These are phyloP conservation scores for Cettia cetti DNA, from an alignment of 2,113 vertebrate genomes.

Conservation along the genomic window DNA sequence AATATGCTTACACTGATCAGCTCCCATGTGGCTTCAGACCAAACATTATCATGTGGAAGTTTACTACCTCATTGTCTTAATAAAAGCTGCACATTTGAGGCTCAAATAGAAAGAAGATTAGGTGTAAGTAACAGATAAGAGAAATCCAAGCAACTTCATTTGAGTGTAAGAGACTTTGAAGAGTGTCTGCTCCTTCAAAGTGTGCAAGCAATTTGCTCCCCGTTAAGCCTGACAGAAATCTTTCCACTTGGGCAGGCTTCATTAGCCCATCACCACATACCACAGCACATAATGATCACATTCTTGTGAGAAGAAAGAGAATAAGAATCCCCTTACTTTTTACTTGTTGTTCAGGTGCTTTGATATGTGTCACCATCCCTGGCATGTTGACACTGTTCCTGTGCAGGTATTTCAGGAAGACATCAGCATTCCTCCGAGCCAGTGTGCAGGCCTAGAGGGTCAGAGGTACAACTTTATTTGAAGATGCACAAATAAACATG, in stretches of 20 bases:
- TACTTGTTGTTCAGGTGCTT: constrained; percentile 97
- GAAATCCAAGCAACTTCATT: neutral
- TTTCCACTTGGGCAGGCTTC: neutral
- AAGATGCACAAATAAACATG: neutral
- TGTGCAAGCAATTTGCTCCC: neutral
- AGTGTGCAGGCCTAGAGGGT: constrained; percentile 89
- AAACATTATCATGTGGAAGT: neutral
- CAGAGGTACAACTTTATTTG: neutral
- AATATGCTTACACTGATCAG: neutral
- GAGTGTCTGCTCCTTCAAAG: neutral
- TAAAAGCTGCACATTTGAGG: neutral
- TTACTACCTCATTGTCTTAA: neutral
- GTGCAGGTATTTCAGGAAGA: constrained; percentile 98
- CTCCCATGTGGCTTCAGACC: neutral
- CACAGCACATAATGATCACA: neutral
- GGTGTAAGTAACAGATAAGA: neutral
- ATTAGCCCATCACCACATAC: neutral
- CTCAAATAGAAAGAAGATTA: neutral
- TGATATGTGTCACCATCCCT: constrained; percentile 95
- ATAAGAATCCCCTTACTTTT: constrained; percentile 84
- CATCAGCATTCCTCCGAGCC: constrained; percentile 93
- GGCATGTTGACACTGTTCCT: constrained; percentile 99
- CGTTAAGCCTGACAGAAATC: neutral
- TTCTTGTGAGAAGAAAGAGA: neutral
- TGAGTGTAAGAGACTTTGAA: neutral